Base-by-base conservation (phyloP, 1,140 invertebrate genomes). In the Mamestra configurata region DNA sequence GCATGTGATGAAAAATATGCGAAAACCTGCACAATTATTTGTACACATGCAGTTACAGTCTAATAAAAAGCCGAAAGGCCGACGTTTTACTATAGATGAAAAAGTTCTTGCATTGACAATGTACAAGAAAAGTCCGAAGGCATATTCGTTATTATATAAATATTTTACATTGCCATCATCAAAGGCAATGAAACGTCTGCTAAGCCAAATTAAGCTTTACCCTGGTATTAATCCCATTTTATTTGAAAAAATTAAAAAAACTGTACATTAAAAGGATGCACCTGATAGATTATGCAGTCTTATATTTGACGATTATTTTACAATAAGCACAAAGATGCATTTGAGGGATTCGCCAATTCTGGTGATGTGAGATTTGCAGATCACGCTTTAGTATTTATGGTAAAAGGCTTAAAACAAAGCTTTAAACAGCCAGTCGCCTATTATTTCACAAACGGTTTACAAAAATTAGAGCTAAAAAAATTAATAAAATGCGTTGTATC, bases 221-320 rank as follows among this genome's bases (percentile, higher is more conserved):
- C 68, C 79, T 46, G 84, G 82, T 1, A 79, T 82, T 15, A 77
- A 83, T 49, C 22, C 61, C 18, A 35, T 57, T 31, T 51, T 86
- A 27, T 86, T 83, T 79, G 46, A 82, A 68, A 77, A 86, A 43
- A 37, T n/a, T n/a, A n/a, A n/a, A n/a, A n/a, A n/a, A n/a, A n/a
- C n/a, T n/a, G n/a, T n/a, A n/a, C n/a, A n/a, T n/a, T n/a, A n/a
- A n/a, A n/a, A n/a, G n/a, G n/a, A n/a, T n/a, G n/a, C n/a, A n/a
- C n/a, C n/a, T n/a, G n/a, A n/a, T n/a, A n/a, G n/a, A n/a, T n/a
- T n/a, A n/a, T n/a, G n/a, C n/a, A n/a, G n/a, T n/a, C n/a, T n/a
- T n/a, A n/a, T n/a, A n/a, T n/a, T n/a, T n/a, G n/a, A n/a, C n/a
- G n/a, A n/a, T n/a, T n/a, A n/a, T n/a, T n/a, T n/a, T n/a, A n/a